Percentiles rank a stretch among this genome's conserved stretches.
phyloP scores from a whole-genome alignment of 2,888 invertebrate genomes.

The Amphimallon solstitiale region DNA sequence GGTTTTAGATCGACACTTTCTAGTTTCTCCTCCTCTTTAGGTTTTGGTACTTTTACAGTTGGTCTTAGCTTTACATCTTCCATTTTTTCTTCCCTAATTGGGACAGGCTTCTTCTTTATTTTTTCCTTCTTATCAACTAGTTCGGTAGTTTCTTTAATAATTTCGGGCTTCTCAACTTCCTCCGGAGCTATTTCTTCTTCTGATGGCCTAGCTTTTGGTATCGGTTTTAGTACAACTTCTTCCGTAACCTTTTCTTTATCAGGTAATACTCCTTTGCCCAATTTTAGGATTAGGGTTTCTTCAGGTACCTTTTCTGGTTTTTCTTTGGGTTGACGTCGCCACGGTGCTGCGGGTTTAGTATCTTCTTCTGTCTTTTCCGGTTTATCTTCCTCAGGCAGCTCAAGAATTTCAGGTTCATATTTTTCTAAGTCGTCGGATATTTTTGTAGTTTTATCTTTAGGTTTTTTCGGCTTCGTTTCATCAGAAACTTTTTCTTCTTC shows the following conservation, averaged over 20 bases:
- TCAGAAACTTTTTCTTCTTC: constrained; percentile 50
- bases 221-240: constrained; percentile 55
- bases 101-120: too few species aligned
- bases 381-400: constrained; percentile 50
- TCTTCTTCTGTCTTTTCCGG: constrained; percentile 46
- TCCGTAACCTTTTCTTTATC: constrained; percentile 58
- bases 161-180: too few species aligned
- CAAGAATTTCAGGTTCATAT: constrained; percentile 62
- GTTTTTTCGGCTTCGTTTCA: constrained; percentile 45
- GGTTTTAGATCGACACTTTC: too few species aligned
- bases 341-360: constrained; percentile 47
- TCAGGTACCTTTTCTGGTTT: constrained; percentile 38
- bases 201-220: constrained; percentile 47
- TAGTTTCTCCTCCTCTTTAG: too few species aligned
- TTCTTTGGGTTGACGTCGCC: constrained; percentile 35
- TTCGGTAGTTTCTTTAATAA: too few species aligned
- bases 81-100: too few species aligned
- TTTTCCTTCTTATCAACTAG: too few species aligned
- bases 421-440: constrained; percentile 50
- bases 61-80: too few species aligned
- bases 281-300: constrained; percentile 49
- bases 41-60: too few species aligned
- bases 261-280: constrained; percentile 59
- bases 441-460: constrained; percentile 45
- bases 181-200: too few species aligned